Base-by-base conservation (phyloP, 2,797 vertebrate genomes). In the Coendou prehensilis region DNA sequence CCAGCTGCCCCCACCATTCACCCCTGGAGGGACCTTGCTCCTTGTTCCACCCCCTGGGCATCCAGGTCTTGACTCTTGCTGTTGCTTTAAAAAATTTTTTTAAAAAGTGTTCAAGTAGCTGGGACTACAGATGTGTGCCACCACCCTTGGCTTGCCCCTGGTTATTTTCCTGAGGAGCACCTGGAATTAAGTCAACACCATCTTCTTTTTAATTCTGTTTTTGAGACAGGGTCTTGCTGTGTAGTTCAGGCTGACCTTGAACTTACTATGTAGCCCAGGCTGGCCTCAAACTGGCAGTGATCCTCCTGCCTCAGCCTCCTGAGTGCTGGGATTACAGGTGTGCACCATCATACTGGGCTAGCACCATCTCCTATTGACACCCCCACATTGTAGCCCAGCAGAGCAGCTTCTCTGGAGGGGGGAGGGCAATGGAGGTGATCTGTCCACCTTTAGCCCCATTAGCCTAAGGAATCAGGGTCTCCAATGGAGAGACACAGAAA, bases 141-240 rank as follows among this genome's bases (percentile, higher is more conserved):
- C 28, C 26, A 52, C 28, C 4, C 47, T 30, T 50, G 13, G 47
- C 22, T 75, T 47, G 71, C 23, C 47, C 50, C 61, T 84, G 9
- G 20, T 79, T 83, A 86, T 64, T 94, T 75, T 90, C 81, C 79
- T 50, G 30, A 69, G 45, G 23, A 96, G 54, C n/a, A 80, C 41
- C 7, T 26, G 52, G 41, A 82, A 96, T 75, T 86, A 71, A 94
- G 23, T 81, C 14, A 50, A 37, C 3, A 45, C 67, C 30, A 67
- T 47, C 20, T 6, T 75, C 23, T 64, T 64, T 64, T 33, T 71
- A 20, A 41, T 69, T 15, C 30, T n/a, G 8, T n/a, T n/a, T 45
- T 13, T 28, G 41, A 75, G 41, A 75, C 41, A 47, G 22, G 11
- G 41, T 26, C 71, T 75, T 1, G 2, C 45, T 47, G 47, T 47